These are phyloP conservation scores for Chitala chitala DNA, from an alignment of 2,113 vertebrate genomes.

Conservation along the genomic window DNA sequence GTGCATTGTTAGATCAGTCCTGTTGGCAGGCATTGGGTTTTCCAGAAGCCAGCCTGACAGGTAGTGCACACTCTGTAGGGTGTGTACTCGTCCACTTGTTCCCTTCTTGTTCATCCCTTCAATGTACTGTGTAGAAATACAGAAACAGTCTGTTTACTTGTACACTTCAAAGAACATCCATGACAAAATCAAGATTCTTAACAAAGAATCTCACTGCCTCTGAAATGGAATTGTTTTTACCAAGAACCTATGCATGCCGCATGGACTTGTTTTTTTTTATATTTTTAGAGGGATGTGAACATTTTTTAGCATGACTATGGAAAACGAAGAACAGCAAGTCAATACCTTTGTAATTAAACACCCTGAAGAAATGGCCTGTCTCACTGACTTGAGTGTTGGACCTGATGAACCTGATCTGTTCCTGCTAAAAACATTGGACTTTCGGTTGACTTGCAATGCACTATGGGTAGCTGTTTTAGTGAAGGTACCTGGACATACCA, in stretches of 20 bases:
- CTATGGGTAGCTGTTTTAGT: no score
- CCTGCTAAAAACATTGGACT: background rate
- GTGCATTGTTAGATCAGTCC: no score
- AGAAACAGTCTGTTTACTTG: slow-evolving; percentile 13
- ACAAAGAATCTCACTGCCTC: slow-evolving; percentile 8
- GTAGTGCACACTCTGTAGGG: no score
- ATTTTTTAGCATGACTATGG: slow-evolving; percentile 40
- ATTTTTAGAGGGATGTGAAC: slow-evolving; percentile 43
- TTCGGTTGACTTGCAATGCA: no score
- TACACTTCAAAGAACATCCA: background rate
- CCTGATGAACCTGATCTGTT: background rate
- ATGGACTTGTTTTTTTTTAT: slow-evolving; percentile 54
- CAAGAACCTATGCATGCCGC: slow-evolving; percentile 67
- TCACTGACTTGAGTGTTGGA: background rate
- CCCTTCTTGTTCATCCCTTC: no score
- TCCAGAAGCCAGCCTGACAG: no score
- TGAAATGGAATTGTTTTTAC: slow-evolving; percentile 32
- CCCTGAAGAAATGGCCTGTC: no score
- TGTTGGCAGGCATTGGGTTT: no score
- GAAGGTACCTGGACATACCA: no score
- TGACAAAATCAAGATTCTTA: slow-evolving; percentile 2
- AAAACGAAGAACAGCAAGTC: slow-evolving; percentile 31
- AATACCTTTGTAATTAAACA: no score
- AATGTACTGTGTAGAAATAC: no score
- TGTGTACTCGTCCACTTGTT: no score